Evolutionary conservation across 1,140 invertebrate species (phyloP).

Genomic region (Drosophila subobscura): DNA sequence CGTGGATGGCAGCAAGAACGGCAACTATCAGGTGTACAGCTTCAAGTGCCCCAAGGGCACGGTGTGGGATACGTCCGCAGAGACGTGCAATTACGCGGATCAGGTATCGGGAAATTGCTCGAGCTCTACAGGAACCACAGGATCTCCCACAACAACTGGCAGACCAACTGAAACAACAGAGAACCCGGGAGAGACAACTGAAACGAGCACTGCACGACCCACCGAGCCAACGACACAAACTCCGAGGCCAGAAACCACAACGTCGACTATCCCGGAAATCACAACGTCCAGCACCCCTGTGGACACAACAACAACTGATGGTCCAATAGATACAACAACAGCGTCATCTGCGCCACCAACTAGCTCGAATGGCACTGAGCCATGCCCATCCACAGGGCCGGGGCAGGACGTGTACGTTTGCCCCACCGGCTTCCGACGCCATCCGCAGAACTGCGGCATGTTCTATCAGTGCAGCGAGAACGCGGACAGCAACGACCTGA

Average conservation of each 20-base stretch:
- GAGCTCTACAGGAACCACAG: conserved; percentile 22
- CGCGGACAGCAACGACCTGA: conserved; percentile 87
- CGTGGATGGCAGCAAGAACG: conserved; percentile 85
- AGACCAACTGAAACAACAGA: conserved; percentile 3
- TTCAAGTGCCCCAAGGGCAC: conserved; percentile 88
- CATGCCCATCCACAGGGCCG: conserved; percentile 57
- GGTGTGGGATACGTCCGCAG: conserved; percentile 86
- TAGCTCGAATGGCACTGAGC: conserved; percentile 42
- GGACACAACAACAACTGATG: conserved; percentile 38
- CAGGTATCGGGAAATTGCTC: conserved; percentile 72
- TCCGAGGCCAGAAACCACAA: conserved; percentile 59
- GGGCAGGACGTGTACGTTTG: conserved; percentile 90
- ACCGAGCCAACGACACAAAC: conserved; percentile 1
- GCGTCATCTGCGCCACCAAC: conserved; percentile 84
- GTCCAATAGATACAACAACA: conserved; percentile 47
- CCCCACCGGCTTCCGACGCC: conserved; percentile 91
- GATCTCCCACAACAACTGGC: conserved; percentile 28
- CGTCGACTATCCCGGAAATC: conserved; percentile 54
- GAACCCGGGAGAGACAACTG: no score
- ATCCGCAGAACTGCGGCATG: conserved; percentile 92
- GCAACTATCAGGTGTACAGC: conserved; percentile 85
- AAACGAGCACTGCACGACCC: conserved; percentile 13
- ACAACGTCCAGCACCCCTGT: conserved; percentile 52
- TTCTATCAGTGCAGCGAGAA: conserved; percentile 92
- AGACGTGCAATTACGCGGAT: conserved; percentile 86